phyloP scores from a whole-genome alignment of 2,113 vertebrate species.

The Ictalurus punctatus region DNA sequence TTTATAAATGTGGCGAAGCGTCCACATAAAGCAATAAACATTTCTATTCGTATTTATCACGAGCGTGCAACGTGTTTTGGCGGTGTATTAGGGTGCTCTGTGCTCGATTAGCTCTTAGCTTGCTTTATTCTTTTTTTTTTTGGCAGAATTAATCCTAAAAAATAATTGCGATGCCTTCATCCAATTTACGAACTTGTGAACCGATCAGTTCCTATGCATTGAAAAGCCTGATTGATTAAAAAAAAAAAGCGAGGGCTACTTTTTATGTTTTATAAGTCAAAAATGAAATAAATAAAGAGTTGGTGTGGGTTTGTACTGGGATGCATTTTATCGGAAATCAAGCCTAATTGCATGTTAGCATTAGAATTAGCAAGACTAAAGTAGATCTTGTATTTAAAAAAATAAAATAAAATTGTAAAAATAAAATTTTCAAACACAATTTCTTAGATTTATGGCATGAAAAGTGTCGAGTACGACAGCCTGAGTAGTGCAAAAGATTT shows the following conservation, averaged over 20 bases:
- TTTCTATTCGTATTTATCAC: conserved; percentile 66
- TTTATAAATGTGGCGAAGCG: conserved; percentile 45
- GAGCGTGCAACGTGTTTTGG: background rate
- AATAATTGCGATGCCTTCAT: background rate
- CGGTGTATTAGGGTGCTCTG: conserved; percentile 51
- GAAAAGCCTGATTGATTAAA: conserved; percentile 21
- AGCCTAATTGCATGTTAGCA: conserved; percentile 3
- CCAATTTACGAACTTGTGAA: conserved; percentile 55
- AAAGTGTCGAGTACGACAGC: background rate
- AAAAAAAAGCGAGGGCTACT: conserved; percentile 24
- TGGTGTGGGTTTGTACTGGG: background rate
- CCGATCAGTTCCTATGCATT: conserved; percentile 53
- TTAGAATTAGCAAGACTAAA: background rate
- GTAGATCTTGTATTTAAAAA: background rate
- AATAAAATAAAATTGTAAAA: no score
- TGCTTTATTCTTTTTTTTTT: background rate
- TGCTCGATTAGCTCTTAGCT: conserved; percentile 30
- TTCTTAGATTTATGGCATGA: background rate
- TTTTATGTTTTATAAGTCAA: conserved; percentile 32
- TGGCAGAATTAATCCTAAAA: background rate
- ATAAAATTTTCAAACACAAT: background rate
- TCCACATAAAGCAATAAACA: conserved; percentile 70
- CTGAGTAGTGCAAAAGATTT: background rate
- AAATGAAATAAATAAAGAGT: background rate
- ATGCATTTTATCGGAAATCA: background rate